Evolutionary conservation across 2,113 vertebrate genomes (phyloP), one percentile per base, ranked within the genome.

Genomic region (Nothoprocta perdicaria): DNA sequence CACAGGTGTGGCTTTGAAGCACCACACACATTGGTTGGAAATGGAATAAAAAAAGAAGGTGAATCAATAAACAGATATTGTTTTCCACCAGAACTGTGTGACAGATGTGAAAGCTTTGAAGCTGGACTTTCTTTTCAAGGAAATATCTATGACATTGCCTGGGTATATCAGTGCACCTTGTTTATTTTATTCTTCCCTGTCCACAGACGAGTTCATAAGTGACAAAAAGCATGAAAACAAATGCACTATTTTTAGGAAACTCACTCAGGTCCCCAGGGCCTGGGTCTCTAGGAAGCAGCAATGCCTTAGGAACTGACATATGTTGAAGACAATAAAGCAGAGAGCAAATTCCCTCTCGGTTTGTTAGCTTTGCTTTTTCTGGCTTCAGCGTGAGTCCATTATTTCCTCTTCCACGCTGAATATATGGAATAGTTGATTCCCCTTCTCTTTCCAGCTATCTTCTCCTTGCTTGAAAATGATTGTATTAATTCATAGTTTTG

Each of bases 21-120:
- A 65, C 72, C 43, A 86, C 23, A 67, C 38, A 76, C 0, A 0
- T 88, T 83, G 73, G 52, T 45, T 92, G 65, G 66, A 93, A 89
- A 52, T 12, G 21, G 58, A 35, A 68, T 92, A 58, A 78, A 96
- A 80, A 92, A 87, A 80, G 86, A 89, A 72, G 43, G 69, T 14
- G 9, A 93, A 92, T 93, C 89, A 85, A 88, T 95, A 94, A 93
- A 89, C 29, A 90, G 89, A 83, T 78, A 75, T 14, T 92, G 57
- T 91, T 94, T 92, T 89, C 87, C 63, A 88, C 21, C 57, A 61
- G 52, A 38, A 21, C 33, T 78, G 19, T 61, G 60, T 87, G 79
- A 88, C 82, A 91, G 38, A 87, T 85, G 43, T 21, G 46, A 89
- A 91, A 68, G 73, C 94, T 95, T 96, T 94, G 91, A 94, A 94